Base-by-base conservation (phyloP, 1,140 invertebrate genomes). In the Drosophila baimaii region DNA sequence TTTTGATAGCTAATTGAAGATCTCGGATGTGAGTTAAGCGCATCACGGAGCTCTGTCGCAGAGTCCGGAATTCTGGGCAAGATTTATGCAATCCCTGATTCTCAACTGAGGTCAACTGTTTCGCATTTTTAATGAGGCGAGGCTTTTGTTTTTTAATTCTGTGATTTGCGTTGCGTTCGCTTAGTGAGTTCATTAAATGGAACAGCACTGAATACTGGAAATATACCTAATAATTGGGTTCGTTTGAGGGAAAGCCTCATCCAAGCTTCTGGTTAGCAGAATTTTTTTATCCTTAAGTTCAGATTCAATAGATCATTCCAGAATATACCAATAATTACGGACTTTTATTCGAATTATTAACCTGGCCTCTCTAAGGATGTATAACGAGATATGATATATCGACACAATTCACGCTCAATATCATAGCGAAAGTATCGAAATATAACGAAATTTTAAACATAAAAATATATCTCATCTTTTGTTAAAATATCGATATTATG, bases 1-100 rank as follows among this genome's bases (percentile, higher is more conserved):
- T 80, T 79, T 72, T 72, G 79, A 88, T 76, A 82, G 76, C 83
- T 88, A 81, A 85, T 86, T 86, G 82, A 81, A 81, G 74, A 83
- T 85, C 77, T 81, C 49, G 70, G 64, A 63, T 58, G 61, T 39
- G 56, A 77, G 81, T 81, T 84, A 81, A 85, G 77, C 78, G 23
- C 73, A 74, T 80, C 65, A 79, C 79, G 65, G 57, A 68, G 35
- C 12, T 35, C 37, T 59, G 44, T 49, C 55, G 33, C 31, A 46
- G 49, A 43, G 55, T 25, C 23, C 39, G 55, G 47, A 51, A 58
- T 58, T 41, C 64, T 59, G 44, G 52, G 25, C 54, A 49, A 59
- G 65, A 81, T 77, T 81, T 81, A 77, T 77, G 57, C 57, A 69
- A 62, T 63, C 17, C 56, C 39, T 19, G 75, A 62, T 69, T 76